A percentile compares a stretch with the other conserved stretches of the same genome.
Evolutionary conservation across 2,113 vertebrate species (phyloP).

Genomic region (Podarcis muralis): DNA sequence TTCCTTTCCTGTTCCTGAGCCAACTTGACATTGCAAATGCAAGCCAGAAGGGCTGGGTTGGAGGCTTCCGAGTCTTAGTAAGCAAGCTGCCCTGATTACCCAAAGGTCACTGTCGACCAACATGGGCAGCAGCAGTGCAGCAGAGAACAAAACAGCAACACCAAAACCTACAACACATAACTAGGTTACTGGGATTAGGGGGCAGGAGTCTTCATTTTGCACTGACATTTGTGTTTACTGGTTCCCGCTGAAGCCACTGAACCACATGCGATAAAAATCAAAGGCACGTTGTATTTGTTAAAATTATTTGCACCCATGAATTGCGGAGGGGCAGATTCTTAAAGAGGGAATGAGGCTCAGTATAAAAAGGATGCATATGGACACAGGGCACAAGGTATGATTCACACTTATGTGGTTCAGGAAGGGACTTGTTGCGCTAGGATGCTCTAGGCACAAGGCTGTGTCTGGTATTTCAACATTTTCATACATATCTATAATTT

Average conservation of each 20-base stretch:
- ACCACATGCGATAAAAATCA: background rate
- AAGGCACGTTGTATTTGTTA: background rate
- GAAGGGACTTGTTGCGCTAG: background rate
- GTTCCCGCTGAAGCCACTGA: background rate
- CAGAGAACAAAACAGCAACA: constrained; percentile 47
- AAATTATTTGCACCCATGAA: background rate
- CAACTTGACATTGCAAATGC: constrained; percentile 59
- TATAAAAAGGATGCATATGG: background rate
- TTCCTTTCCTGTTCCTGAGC: constrained; percentile 59
- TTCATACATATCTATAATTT: background rate
- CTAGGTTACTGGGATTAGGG: background rate
- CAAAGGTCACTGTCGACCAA: constrained; percentile 57
- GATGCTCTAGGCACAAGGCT: background rate
- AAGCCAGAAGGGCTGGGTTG: constrained; percentile 38
- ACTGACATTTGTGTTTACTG: constrained; percentile 7
- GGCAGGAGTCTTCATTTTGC: background rate
- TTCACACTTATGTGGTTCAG: background rate
- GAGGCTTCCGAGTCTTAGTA: constrained; percentile 60
- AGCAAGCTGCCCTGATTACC: constrained; percentile 59
- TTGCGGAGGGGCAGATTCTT: background rate
- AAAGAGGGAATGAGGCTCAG: background rate
- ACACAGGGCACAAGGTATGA: background rate
- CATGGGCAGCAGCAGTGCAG: constrained; percentile 38
- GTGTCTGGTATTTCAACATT: background rate
- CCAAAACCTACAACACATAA: background rate